phyloP scores from a whole-genome alignment of 1,140 invertebrate genomes.

The Melanaphis sacchari region DNA sequence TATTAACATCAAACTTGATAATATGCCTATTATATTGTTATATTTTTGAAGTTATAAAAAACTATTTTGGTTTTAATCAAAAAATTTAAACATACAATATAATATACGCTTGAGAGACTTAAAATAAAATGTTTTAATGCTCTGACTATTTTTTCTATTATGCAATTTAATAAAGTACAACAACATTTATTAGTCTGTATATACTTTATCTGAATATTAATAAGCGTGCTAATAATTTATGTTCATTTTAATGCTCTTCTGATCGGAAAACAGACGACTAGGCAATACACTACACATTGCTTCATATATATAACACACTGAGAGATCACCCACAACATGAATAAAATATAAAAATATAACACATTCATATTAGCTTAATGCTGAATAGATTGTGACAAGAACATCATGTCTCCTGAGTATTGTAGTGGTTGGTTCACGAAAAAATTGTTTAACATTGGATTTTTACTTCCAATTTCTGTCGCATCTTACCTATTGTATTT shows the following conservation, averaged over 20 bases:
- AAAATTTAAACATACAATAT: neutral
- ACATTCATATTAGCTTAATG: neutral
- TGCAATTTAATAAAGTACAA: too few species aligned
- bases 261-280: neutral
- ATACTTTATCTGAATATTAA: neutral
- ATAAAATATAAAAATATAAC: conserved; percentile 1
- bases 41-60: neutral
- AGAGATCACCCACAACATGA: neutral
- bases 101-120: neutral
- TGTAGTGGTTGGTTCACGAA: neutral
- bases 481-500: neutral
- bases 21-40: neutral
- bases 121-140: neutral
- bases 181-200: too few species aligned
- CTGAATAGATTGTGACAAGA: neutral
- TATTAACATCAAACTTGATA: neutral
- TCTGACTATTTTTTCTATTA: neutral
- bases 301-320: neutral
- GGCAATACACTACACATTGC: neutral
- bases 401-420: neutral
- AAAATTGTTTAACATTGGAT: neutral
- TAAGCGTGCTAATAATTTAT: neutral
- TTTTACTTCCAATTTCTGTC: neutral
- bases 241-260: neutral
- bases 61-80: neutral